phyloP scores from a whole-genome alignment of 1,140 invertebrate genomes.

The Bilobella aurantiaca region DNA sequence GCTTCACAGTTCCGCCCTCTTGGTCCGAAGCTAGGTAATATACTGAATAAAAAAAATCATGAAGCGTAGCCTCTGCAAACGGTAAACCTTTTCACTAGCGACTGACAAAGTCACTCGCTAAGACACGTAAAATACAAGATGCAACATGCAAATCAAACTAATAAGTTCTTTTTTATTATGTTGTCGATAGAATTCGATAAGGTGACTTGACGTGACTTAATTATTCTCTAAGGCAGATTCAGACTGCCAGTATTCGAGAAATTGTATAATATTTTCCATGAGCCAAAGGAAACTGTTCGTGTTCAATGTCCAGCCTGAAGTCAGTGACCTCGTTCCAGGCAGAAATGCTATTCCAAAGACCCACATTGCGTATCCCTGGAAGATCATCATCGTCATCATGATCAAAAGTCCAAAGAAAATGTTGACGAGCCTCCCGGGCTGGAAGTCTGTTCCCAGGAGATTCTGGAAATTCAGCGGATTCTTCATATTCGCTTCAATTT shows the following conservation, averaged over 20 bases:
- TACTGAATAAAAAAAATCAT: no score
- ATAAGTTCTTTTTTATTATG: no score
- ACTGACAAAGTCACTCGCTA: no score
- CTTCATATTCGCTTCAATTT: background rate
- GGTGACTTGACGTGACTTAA: background rate
- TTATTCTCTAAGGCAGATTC: no score
- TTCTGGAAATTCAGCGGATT: conserved; percentile 30
- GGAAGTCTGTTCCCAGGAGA: conserved; percentile 31
- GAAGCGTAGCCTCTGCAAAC: no score
- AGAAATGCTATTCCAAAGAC: conserved; percentile 33
- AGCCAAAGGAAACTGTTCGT: background rate
- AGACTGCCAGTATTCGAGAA: conserved; percentile 28
- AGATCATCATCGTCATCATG: conserved; percentile 31
- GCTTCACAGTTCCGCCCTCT: no score
- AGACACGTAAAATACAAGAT: no score
- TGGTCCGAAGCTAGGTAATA: no score
- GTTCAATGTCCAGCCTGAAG: conserved; percentile 21
- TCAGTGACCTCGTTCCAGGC: conserved; percentile 26
- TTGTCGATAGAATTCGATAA: background rate
- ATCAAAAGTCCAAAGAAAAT: conserved; percentile 32
- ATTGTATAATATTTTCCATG: conserved; percentile 14
- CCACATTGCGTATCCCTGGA: conserved; percentile 33
- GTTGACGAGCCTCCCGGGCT: conserved; percentile 33
- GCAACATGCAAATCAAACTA: no score
- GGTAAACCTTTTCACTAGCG: no score